Conservation (phyloP, 2,888 invertebrate species). For the Clusia tigrina region DNA sequence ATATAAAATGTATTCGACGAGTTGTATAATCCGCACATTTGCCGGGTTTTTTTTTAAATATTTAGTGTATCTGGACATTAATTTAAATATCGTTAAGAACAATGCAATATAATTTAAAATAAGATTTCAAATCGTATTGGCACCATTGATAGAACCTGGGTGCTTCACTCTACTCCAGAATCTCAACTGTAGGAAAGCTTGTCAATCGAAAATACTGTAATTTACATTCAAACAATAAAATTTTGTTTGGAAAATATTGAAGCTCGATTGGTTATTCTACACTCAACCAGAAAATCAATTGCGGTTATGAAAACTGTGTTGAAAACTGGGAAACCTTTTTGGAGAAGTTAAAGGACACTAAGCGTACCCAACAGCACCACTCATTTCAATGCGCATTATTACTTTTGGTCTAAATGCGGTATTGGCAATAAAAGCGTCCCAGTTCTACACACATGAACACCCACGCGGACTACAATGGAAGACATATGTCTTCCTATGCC, state of each 20-base stretch:
- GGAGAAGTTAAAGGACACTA: neutral
- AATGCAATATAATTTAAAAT: too few species aligned
- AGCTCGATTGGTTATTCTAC: too few species aligned
- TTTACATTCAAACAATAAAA: neutral
- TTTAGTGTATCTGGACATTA: too few species aligned
- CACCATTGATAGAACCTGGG: too few species aligned
- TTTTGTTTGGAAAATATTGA: slow-evolving; percentile 1
- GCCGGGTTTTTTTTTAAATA: too few species aligned
- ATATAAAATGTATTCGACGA: too few species aligned
- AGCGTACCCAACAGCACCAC: neutral
- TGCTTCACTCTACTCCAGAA: too few species aligned
- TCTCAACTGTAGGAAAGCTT: too few species aligned
- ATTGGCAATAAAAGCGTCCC: slow-evolving; percentile 1
- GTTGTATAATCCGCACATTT: too few species aligned
- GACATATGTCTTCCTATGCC: slow-evolving; percentile 4
- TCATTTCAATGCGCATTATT: neutral
- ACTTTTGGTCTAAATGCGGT: neutral
- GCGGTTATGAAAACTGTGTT: neutral
- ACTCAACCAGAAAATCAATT: slow-evolving; percentile 2
- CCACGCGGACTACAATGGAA: neutral
- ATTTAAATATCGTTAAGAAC: too few species aligned
- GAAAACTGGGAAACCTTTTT: neutral
- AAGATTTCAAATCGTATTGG: too few species aligned
- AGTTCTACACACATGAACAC: neutral
- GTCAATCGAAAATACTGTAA: too few species aligned